phyloP scores from a whole-genome alignment of 2,113 vertebrate species.

The Podarcis cretensis region DNA sequence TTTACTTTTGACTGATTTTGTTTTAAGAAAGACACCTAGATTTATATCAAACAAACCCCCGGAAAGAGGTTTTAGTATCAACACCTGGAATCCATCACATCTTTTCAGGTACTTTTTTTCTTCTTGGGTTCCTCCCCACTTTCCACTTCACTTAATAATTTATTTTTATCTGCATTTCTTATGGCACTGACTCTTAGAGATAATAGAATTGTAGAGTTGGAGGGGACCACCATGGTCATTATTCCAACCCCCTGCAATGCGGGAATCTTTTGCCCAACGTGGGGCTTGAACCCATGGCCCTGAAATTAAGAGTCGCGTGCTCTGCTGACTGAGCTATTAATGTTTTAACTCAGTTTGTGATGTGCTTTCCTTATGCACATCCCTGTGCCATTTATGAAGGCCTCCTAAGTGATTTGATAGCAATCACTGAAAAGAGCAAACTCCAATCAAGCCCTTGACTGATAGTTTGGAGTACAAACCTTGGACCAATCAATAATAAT shows the following conservation, averaged over 20 bases:
- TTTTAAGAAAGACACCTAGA: slow-evolving; percentile 15
- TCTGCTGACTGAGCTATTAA: neutral
- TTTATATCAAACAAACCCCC: slow-evolving; percentile 55
- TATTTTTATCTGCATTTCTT: neutral
- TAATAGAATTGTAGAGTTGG: too few relatives aligned
- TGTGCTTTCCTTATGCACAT: neutral
- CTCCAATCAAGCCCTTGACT: neutral
- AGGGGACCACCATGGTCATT: too few relatives aligned
- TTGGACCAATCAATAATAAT: too few relatives aligned
- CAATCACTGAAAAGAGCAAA: neutral
- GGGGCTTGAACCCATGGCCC: too few relatives aligned
- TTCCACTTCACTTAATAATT: slow-evolving; percentile 6
- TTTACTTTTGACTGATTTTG: neutral
- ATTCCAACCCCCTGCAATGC: too few relatives aligned
- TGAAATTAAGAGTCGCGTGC: too few relatives aligned
- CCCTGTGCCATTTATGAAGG: neutral
- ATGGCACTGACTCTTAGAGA: neutral
- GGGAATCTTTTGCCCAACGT: too few relatives aligned
- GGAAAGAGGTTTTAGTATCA: slow-evolving; percentile 56
- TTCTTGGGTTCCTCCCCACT: slow-evolving; percentile 3
- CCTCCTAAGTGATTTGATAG: neutral
- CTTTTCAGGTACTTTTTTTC: slow-evolving; percentile 41
- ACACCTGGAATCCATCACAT: slow-evolving; percentile 54
- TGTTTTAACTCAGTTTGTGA: neutral
- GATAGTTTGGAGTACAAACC: neutral